Evolutionary conservation across 2,113 vertebrate genomes (phyloP).

Genomic region (Podarcis cretensis): DNA sequence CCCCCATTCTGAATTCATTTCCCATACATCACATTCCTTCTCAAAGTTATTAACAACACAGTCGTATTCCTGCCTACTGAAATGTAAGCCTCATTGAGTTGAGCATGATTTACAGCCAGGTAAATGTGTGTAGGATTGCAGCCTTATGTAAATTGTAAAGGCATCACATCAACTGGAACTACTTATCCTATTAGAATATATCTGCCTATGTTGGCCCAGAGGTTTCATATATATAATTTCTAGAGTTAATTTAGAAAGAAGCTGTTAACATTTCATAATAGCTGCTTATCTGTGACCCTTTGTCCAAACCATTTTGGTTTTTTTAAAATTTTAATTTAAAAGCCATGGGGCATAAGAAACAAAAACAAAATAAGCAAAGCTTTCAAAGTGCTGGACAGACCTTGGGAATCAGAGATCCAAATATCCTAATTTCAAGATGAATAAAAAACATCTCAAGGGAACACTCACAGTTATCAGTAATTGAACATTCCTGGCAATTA

Average conservation of each 20-base stretch:
- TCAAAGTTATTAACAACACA: background rate
- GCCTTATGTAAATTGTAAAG: background rate
- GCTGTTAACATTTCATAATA: background rate
- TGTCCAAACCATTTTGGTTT: background rate
- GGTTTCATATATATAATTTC: background rate
- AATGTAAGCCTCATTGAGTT: too few species aligned
- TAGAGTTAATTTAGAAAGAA: background rate
- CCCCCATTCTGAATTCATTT: background rate
- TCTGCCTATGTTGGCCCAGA: background rate
- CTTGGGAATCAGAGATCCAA: background rate
- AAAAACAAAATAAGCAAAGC: background rate
- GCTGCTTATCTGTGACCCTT: background rate
- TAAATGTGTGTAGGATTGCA: background rate
- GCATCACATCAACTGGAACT: background rate
- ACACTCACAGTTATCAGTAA: slow-evolving; percentile 1
- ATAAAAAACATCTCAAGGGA: background rate
- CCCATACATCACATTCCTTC: background rate
- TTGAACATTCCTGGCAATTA: slow-evolving; percentile 33
- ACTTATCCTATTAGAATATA: background rate
- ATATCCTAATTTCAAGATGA: background rate
- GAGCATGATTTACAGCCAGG: too few species aligned
- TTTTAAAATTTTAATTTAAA: background rate
- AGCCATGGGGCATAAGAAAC: background rate
- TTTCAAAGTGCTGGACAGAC: background rate
- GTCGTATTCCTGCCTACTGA: too few species aligned